A percentile compares a stretch with the other conserved stretches of the same genome.
These are phyloP conservation scores for Drosophila orosa DNA, from an alignment of 1,140 invertebrate species.

Conservation along the genomic window DNA sequence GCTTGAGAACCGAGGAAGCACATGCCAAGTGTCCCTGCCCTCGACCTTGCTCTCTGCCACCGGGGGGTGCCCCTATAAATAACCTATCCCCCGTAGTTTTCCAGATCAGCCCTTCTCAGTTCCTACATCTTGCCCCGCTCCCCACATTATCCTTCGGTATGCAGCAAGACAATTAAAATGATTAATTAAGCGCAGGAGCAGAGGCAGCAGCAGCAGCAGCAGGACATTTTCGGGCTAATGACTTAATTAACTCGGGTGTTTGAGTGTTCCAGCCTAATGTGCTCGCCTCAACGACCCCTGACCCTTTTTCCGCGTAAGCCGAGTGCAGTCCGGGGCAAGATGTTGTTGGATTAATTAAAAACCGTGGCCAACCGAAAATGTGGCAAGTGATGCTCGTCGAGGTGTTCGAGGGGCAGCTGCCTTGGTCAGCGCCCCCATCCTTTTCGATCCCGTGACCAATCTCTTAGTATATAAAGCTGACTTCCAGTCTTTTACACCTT, in stretches of 20 bases:
- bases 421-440: neutral
- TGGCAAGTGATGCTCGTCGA: constrained; percentile 63
- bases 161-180: constrained; percentile 71
- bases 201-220: constrained; percentile 40
- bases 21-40: constrained; percentile 56
- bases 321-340: constrained; percentile 48
- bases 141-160: constrained; percentile 35
- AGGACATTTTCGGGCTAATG: constrained; percentile 78
- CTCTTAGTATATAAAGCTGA: constrained; percentile 58
- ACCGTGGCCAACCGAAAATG: constrained; percentile 58
- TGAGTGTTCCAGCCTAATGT: constrained; percentile 74
- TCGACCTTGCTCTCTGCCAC: constrained; percentile 22
- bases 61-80: constrained; percentile 61
- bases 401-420: constrained; percentile 61
- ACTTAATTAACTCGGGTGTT: constrained; percentile 68
- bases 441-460: constrained; percentile 46
- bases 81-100: constrained; percentile 52
- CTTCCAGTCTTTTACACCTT: constrained; percentile 73
- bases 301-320: constrained; percentile 72
- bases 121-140: neutral
- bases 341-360: constrained; percentile 79
- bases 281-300: constrained; percentile 76
- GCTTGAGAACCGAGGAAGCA: constrained; percentile 42
- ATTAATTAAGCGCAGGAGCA: constrained; percentile 71
- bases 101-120: constrained; percentile 40